Evolutionary conservation across 1,140 invertebrate genomes (phyloP), one percentile per base, ranked within the genome.

Genomic region (Rhizoglyphus robini): DNA sequence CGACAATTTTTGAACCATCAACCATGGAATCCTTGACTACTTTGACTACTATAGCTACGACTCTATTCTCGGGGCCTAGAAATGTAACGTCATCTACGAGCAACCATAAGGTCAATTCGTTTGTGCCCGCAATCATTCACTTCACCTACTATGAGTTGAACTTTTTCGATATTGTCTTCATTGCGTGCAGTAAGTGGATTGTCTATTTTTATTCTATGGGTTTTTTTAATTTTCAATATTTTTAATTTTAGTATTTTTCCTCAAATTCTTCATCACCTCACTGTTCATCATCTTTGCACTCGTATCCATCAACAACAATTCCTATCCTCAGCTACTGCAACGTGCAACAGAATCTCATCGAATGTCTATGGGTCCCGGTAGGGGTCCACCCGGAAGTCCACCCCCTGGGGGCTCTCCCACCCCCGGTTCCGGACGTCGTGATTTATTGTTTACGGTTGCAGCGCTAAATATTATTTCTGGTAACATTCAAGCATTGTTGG

Each of bases 181-280:
- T 54, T 23, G 51, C 51, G 15, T 54, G 51, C 51, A 32, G 51
- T 54, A 54, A 54, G 51, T 8, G 15, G 23, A 54, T 54, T 32
- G 23, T 32, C 51, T 15, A 8, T 54, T 54, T 8, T 8, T 54
- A 54, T 11, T 54, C n/a, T n/a, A n/a, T n/a, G n/a, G n/a, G 23
- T 54, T 8, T 54, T 8, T 54, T 8, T 54, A 54, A 54, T 54
- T 5, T 8, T 32, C 8, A 54, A 11, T 32, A 25, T 32, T 25
- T 54, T 54, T n/a, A n/a, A n/a, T n/a, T 32, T 23, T 54, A 54
- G 51, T 54, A 11, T 54, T 54, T 20, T 54, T 54, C 20, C 51
- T 54, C 51, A 54, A 54, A 54, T 54, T 54, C 20, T 54, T 54
- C 20, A 54, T 54, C 8, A 54, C 51, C 8, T 54, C 51, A 25